Conservation (phyloP, 2,113 vertebrate species). For the Lutjanus erythropterus region DNA sequence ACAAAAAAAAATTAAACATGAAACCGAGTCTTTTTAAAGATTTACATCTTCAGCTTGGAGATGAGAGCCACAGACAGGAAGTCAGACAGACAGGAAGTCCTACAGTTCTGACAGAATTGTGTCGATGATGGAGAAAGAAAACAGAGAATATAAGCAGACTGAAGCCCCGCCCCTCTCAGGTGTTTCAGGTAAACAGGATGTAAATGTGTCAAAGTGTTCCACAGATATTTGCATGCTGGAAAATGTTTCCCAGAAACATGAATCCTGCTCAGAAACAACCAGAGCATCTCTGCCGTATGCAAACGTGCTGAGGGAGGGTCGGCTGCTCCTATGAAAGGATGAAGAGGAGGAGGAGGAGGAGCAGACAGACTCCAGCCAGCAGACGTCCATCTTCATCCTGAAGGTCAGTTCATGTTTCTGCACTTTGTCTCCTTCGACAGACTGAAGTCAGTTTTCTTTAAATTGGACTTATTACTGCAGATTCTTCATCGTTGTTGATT, state of each 20-base stretch:
- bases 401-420: slow-evolving; percentile 26
- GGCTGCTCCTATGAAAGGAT: not conserved
- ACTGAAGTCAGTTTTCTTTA: not conserved
- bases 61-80: too few species aligned
- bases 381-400: slow-evolving; percentile 6
- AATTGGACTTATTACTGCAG: too few species aligned
- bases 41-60: too few species aligned
- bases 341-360: not conserved
- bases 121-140: too few species aligned
- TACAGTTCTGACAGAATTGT: too few species aligned
- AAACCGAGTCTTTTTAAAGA: too few species aligned
- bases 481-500: too few species aligned
- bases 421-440: not conserved
- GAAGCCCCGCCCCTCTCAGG: too few species aligned
- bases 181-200: not conserved
- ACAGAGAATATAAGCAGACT: too few species aligned
- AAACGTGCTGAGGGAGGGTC: not conserved
- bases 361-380: not conserved
- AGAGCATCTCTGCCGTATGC: not conserved
- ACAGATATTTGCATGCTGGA: slow-evolving; percentile 3
- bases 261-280: not conserved
- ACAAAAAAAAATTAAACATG: too few species aligned
- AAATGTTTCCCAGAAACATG: not conserved
- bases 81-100: too few species aligned
- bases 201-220: not conserved